Percentiles rank a stretch among this genome's conserved stretches.
phyloP scores from a whole-genome alignment of 1,140 invertebrate species.

The Spodoptera frugiperda region DNA sequence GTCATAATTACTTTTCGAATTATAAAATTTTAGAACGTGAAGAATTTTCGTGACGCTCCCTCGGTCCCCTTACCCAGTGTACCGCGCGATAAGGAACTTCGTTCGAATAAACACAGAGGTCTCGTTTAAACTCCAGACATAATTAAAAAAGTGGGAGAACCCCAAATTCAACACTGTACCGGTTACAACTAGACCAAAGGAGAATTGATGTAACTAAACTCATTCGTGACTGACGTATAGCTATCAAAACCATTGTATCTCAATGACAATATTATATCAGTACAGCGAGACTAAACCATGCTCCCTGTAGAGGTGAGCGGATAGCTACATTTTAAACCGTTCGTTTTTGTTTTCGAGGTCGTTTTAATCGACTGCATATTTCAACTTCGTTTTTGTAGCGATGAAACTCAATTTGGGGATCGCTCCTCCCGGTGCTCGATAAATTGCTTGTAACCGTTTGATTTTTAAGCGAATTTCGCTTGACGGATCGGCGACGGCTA shows the following conservation, averaged over 20 bases:
- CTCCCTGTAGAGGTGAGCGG: neutral
- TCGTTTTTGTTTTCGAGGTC: constrained; percentile 12
- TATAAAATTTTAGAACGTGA: no score
- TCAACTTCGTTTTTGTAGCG: constrained; percentile 10
- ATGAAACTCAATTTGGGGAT: constrained; percentile 17
- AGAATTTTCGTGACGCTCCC: no score
- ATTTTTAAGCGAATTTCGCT: constrained; percentile 7
- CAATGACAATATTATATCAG: neutral
- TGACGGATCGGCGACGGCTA: neutral
- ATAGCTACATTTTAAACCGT: neutral
- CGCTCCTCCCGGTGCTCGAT: constrained; percentile 2
- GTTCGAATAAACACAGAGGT: no score
- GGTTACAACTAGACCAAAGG: no score
- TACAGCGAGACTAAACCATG: neutral
- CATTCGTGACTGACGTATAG: no score
- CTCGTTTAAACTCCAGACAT: no score
- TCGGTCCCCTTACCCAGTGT: no score
- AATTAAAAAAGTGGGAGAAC: no score
- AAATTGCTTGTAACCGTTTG: constrained; percentile 16
- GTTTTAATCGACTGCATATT: constrained; percentile 16
- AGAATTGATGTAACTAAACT: no score
- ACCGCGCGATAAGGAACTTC: no score
- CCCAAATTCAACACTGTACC: no score
- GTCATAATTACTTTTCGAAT: no score
- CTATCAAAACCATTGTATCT: neutral